Percentiles rank a stretch among this genome's conserved stretches.
phyloP scores from a whole-genome alignment of 2,888 invertebrate genomes.

The Fragum sueziense region DNA sequence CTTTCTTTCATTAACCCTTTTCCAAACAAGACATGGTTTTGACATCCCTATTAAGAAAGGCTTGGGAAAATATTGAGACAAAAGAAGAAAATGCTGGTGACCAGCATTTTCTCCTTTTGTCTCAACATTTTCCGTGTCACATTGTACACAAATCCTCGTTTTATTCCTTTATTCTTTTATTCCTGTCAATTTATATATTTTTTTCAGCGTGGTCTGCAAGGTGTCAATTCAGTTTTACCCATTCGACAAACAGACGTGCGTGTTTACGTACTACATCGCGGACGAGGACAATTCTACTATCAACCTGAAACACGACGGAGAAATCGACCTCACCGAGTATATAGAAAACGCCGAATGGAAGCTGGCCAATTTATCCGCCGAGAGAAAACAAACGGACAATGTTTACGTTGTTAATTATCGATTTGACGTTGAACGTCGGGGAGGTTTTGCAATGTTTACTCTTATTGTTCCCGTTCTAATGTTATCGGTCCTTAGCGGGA shows the following conservation, averaged over 20 bases:
- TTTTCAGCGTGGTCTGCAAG: conserved; percentile 30
- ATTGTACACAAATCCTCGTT: too few relatives aligned
- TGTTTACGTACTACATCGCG: conserved; percentile 24
- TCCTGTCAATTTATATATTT: neutral
- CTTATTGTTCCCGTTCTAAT: conserved; percentile 28
- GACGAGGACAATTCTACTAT: conserved; percentile 23
- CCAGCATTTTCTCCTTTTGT: too few relatives aligned
- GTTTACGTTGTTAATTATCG: conserved; percentile 1
- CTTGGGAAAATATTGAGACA: too few relatives aligned
- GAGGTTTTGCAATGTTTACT: conserved; percentile 32
- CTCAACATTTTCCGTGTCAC: too few relatives aligned
- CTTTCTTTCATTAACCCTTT: too few relatives aligned
- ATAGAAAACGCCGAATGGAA: conserved; percentile 41
- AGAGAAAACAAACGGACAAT: conserved; percentile 10
- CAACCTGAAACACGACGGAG: conserved; percentile 12
- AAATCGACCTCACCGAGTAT: conserved; percentile 12
- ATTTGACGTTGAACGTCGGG: conserved; percentile 19
- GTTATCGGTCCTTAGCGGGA: conserved; percentile 27
- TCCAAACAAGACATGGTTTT: too few relatives aligned
- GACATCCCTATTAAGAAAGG: too few relatives aligned
- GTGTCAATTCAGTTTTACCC: conserved; percentile 34
- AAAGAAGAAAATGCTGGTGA: too few relatives aligned
- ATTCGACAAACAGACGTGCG: conserved; percentile 28
- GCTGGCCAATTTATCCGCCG: neutral
- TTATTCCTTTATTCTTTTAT: too few relatives aligned